phyloP scores from a whole-genome alignment of 1,140 invertebrate species.

The Delia radicum region DNA sequence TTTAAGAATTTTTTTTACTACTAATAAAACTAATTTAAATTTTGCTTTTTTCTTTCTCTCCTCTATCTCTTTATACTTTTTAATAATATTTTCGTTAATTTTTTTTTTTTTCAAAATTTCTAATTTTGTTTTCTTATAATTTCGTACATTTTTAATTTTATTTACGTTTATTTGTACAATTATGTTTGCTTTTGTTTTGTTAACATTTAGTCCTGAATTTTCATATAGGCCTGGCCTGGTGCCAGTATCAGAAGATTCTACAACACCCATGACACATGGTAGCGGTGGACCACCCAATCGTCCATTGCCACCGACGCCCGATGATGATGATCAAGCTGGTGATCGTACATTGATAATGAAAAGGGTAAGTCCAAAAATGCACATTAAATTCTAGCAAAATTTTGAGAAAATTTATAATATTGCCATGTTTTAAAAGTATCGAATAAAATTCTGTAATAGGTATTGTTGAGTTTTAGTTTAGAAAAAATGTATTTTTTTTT shows the following conservation, averaged over 20 bases:
- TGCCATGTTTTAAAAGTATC: background rate
- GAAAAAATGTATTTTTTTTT: too few species aligned
- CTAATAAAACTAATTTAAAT: too few species aligned
- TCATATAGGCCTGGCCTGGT: slow-evolving; percentile 78
- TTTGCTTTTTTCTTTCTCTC: slow-evolving; percentile 27
- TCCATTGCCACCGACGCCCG: slow-evolving; percentile 90
- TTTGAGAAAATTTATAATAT: too few species aligned
- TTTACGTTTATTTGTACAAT: slow-evolving; percentile 40
- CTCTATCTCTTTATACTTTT: slow-evolving; percentile 29
- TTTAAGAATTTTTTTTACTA: too few species aligned
- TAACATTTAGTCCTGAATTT: slow-evolving; percentile 73
- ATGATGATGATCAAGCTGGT: slow-evolving; percentile 73
- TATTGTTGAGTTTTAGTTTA: background rate
- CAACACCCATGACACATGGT: slow-evolving; percentile 56
- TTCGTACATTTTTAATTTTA: slow-evolving; percentile 20
- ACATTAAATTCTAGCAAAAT: background rate
- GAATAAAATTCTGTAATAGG: background rate
- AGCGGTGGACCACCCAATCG: slow-evolving; percentile 80
- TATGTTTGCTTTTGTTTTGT: slow-evolving; percentile 31
- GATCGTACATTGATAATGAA: slow-evolving; percentile 88
- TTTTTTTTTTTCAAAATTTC: slow-evolving; percentile 23
- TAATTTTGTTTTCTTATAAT: background rate
- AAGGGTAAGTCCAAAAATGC: slow-evolving; percentile 67
- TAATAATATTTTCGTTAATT: slow-evolving; percentile 10
- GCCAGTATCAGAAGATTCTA: slow-evolving; percentile 60